Conservation (phyloP, 1,140 invertebrate genomes). For the Philotrypesis tridentata region DNA sequence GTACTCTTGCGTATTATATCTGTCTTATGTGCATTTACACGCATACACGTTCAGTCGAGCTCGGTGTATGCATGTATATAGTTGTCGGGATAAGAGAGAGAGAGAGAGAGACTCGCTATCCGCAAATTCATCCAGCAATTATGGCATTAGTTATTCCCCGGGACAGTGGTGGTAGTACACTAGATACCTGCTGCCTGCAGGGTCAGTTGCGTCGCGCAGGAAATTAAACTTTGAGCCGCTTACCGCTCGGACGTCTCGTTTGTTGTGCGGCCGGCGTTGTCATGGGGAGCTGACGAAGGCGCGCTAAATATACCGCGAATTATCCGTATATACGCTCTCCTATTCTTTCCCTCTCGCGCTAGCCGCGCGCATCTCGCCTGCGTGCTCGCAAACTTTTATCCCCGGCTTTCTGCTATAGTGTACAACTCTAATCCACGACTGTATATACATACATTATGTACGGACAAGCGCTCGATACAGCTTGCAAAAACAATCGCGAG, state of each 20-base stretch:
- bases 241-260: constrained; percentile 66
- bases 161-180: not conserved
- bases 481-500: no score
- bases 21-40: not conserved
- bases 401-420: no score
- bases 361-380: no score
- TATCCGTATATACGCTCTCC: not conserved
- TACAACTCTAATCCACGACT: no score
- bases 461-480: no score
- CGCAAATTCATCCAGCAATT: not conserved
- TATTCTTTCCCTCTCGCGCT: not conserved
- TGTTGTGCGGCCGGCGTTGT: constrained; percentile 70
- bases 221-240: constrained; percentile 72
- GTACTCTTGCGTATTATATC: not conserved
- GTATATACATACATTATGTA: no score
- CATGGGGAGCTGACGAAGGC: constrained; percentile 62
- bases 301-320: constrained; percentile 66
- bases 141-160: constrained; percentile 32
- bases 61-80: no score
- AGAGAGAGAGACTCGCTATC: not conserved
- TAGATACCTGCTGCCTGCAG: constrained; percentile 1
- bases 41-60: no score
- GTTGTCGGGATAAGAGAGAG: not conserved
- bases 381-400: no score
- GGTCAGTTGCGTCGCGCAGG: constrained; percentile 60